These are phyloP conservation scores for Chromis chromis DNA, from an alignment of 2,797 vertebrate species.

Conservation along the genomic window DNA sequence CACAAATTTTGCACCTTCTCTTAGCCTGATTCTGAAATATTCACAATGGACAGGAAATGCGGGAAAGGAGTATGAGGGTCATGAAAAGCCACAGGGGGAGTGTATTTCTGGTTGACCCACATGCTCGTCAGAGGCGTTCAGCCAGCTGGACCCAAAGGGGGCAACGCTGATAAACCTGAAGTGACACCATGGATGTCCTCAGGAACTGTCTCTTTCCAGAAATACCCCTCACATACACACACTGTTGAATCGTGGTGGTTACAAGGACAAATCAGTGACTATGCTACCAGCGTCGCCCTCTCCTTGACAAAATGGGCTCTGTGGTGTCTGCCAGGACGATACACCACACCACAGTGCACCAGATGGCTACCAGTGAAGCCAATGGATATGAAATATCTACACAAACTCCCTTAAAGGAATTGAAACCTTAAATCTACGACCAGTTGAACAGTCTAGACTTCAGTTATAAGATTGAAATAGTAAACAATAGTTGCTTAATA, in stretches of 20 bases:
- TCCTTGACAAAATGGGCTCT: slow-evolving; percentile 45
- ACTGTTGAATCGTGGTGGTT: slow-evolving; percentile 39
- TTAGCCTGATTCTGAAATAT: slow-evolving; percentile 19
- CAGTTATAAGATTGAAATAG: background rate
- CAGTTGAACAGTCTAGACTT: background rate
- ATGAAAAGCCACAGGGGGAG: slow-evolving; percentile 58
- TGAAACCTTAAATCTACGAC: background rate
- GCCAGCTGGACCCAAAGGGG: slow-evolving; percentile 62
- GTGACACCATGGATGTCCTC: slow-evolving; percentile 72
- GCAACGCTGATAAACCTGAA: slow-evolving; percentile 73
- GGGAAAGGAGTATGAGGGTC: slow-evolving; percentile 60
- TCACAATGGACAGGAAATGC: slow-evolving; percentile 12
- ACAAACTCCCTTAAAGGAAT: slow-evolving; percentile 13
- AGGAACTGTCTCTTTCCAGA: slow-evolving; percentile 63
- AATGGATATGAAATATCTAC: slow-evolving; percentile 11
- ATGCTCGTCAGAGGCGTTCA: slow-evolving; percentile 65
- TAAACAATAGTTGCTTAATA: too few species aligned
- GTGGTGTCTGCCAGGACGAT: slow-evolving; percentile 34
- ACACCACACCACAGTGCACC: slow-evolving; percentile 46
- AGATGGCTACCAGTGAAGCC: slow-evolving; percentile 52
- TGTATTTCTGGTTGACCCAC: slow-evolving; percentile 75
- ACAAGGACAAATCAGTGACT: slow-evolving; percentile 66
- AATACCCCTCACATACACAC: slow-evolving; percentile 49
- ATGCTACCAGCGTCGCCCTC: slow-evolving; percentile 25
- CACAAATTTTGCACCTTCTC: background rate